A percentile compares a stretch with the other conserved stretches of the same genome.
Evolutionary conservation across 2,113 vertebrate species (phyloP).

Genomic region (Scalopus aquaticus): DNA sequence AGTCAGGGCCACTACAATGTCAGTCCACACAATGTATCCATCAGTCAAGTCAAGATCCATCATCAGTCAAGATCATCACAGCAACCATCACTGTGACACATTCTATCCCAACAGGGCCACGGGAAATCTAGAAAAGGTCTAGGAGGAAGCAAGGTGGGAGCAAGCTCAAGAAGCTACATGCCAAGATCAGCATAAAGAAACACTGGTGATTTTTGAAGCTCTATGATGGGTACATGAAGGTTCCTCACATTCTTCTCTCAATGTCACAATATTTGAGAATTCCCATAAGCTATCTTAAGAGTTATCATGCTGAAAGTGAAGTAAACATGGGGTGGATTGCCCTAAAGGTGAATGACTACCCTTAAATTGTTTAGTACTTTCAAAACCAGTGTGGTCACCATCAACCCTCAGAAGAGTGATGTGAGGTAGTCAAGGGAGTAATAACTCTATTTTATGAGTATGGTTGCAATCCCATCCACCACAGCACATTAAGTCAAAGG

Average conservation of each 20-base stretch:
- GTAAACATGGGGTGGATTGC: neutral
- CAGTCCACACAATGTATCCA: neutral
- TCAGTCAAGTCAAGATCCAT: too few relatives aligned
- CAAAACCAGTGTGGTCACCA: neutral
- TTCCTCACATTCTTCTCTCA: neutral
- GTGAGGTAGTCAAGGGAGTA: neutral
- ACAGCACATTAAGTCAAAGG: neutral
- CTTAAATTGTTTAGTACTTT: conserved; percentile 6
- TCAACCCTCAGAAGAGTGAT: neutral
- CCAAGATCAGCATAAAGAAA: neutral
- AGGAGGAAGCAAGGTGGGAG: neutral
- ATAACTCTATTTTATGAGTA: neutral
- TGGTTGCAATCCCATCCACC: neutral
- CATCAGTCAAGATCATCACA: neutral
- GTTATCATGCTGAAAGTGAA: neutral
- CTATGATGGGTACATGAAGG: neutral
- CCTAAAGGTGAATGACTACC: neutral
- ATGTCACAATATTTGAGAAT: neutral
- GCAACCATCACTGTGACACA: neutral
- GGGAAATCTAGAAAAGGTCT: neutral
- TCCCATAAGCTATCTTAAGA: neutral
- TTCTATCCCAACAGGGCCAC: neutral
- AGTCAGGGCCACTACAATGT: neutral
- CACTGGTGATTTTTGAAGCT: neutral
- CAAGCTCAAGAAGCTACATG: neutral